Percentiles rank a stretch among this genome's conserved stretches.
phyloP scores from a whole-genome alignment of 2,113 vertebrate species.

The Callorhinus ursinus region DNA sequence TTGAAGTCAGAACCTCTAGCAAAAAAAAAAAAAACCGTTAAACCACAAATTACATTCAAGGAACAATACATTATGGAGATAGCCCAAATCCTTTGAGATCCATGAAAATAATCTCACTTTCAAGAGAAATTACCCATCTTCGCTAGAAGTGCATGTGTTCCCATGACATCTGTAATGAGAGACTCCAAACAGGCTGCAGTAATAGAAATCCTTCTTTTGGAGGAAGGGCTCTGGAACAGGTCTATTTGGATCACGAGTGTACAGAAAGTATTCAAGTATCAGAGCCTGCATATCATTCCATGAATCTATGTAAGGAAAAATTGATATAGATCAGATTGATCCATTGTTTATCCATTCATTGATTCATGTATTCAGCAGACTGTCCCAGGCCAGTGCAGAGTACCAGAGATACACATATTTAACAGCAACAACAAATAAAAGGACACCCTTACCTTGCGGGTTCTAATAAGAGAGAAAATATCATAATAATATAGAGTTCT shows the following conservation, averaged over 20 bases:
- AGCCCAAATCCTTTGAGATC: not conserved
- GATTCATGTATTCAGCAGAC: not conserved
- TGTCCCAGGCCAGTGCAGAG: not conserved
- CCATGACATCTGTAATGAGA: not conserved
- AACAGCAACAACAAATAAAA: not conserved
- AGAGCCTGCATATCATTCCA: not conserved
- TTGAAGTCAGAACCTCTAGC: constrained; percentile 34
- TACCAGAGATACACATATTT: not conserved
- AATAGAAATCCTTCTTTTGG: not conserved
- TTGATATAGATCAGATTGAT: not conserved
- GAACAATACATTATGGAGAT: not conserved
- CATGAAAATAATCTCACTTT: not conserved
- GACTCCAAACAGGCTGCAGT: not conserved
- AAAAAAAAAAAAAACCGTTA: not conserved
- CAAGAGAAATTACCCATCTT: not conserved
- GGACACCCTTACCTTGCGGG: not conserved
- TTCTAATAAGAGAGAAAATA: not conserved
- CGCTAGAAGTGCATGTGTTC: not conserved
- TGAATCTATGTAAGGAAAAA: not conserved
- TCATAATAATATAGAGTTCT: not conserved
- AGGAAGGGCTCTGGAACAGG: not conserved
- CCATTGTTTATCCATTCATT: not conserved
- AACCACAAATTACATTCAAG: not conserved
- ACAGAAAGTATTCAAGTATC: not conserved
- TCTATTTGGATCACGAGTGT: not conserved